Conservation (phyloP, 2,797 vertebrate genomes). For the Eulemur rubriventer region DNA sequence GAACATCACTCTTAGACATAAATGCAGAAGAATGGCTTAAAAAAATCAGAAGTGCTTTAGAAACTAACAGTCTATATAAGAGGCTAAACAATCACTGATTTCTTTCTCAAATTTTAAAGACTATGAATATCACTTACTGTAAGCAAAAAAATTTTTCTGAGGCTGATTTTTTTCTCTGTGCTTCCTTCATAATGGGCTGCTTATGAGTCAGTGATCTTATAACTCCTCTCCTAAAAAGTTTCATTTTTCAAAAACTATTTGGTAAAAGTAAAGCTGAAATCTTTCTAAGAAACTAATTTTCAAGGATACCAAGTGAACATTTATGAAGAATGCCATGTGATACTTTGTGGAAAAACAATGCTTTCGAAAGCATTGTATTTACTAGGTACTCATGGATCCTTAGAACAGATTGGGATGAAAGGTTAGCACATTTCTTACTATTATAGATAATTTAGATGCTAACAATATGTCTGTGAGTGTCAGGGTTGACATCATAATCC, state of each 20-base stretch:
- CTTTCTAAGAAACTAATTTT: conserved; percentile 4
- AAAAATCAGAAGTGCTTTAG: background rate
- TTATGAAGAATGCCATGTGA: background rate
- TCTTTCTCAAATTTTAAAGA: background rate
- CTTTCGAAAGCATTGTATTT: background rate
- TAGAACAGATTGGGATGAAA: background rate
- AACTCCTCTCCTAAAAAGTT: background rate
- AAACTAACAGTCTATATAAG: background rate
- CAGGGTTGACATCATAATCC: background rate
- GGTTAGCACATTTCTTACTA: background rate
- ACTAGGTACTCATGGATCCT: background rate
- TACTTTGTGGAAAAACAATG: background rate
- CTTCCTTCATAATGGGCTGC: background rate
- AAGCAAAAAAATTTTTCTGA: background rate
- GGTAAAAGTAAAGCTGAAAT: background rate
- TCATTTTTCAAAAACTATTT: background rate
- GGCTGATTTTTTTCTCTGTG: background rate
- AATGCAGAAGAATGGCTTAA: background rate
- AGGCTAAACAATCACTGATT: background rate
- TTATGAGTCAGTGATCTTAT: background rate
- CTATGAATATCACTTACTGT: background rate
- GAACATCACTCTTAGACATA: background rate
- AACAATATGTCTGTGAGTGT: background rate
- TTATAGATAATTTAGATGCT: background rate
- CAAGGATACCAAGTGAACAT: background rate